A percentile compares a stretch with the other conserved stretches of the same genome.
Evolutionary conservation across 2,113 vertebrate genomes (phyloP).

Genomic region (Chrysemys picta): DNA sequence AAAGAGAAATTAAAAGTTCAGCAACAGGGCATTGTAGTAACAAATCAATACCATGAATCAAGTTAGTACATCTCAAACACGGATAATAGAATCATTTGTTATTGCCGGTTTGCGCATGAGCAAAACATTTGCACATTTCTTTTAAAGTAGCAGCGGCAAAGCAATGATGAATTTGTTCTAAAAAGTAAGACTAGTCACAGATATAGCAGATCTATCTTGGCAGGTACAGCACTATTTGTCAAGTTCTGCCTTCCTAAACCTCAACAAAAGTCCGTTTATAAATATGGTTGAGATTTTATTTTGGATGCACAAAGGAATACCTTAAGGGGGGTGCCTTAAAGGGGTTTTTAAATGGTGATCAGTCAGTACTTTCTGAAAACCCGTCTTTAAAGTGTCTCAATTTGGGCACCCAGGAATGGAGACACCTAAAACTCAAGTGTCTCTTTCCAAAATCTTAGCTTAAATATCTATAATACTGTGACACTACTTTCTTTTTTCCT

Average conservation of each 20-base stretch:
- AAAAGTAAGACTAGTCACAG: neutral
- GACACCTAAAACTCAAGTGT: neutral
- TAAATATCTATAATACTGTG: neutral
- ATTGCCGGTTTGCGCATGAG: neutral
- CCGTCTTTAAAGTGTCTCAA: neutral
- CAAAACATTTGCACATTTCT: slow-evolving; percentile 14
- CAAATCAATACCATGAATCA: neutral
- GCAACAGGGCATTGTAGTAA: neutral
- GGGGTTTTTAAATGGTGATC: neutral
- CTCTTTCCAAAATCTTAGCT: neutral
- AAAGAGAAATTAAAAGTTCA: neutral
- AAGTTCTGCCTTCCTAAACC: neutral
- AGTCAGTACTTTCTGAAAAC: neutral
- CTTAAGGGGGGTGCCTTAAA: neutral
- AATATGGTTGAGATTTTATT: neutral
- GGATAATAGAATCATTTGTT: neutral
- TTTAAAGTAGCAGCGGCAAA: neutral
- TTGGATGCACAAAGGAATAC: neutral
- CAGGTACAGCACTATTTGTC: neutral
- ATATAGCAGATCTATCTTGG: neutral
- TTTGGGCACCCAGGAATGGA: neutral
- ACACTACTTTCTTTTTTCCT: neutral
- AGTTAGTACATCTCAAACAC: neutral
- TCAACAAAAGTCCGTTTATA: neutral
- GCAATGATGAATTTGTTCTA: neutral